Evolutionary conservation across 2,888 invertebrate genomes (phyloP), one percentile per base, ranked within the genome.

Genomic region (Chloromyia formosa): DNA sequence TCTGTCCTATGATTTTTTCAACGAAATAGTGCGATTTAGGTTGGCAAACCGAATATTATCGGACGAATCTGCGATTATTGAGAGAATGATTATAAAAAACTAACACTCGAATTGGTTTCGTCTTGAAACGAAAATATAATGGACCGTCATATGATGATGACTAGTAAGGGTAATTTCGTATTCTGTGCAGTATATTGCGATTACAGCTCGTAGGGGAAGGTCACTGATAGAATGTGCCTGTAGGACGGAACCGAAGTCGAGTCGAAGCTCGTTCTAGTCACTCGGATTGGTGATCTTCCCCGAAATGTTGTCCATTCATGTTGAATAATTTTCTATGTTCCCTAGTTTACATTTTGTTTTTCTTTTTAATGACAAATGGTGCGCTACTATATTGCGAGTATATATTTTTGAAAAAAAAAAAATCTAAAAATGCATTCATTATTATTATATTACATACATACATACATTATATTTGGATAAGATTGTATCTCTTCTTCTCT

Each of bases 401-500:
- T 18, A 58, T 27, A 64, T 45, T 66, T 66, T 64, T 45, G 14
- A 14, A 62, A 20, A n/a, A n/a, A n/a, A n/a, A n/a, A n/a, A n/a
- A n/a, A n/a, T n/a, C n/a, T n/a, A n/a, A n/a, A 40, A 42, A 69
- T 69, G 53, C 45, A 49, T 69, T 69, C 53, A 69, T 69, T 66
- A 12, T 69, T 35, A 35, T 35, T 35, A 35, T 35, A 35, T 35
- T 35, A 35, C 7, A 35, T 35, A 4, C 27, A 35, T 35, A 35
- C 27, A 35, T 35, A 35, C 27, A 35, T 35, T 49, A 22, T 69
- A 62, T 40, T 62, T 27, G 40, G 18, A 27, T 62, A 53, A 69
- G 53, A 69, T 53, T 69, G 53, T 69, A 69, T 69, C 68, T 69
- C 68, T 54, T 66, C 66, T 49, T 54, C 68, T 69, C 68, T 69